A percentile compares a stretch with the other conserved stretches of the same genome.
These are phyloP conservation scores for Chroicocephalus ridibundus DNA, from an alignment of 2,113 vertebrate species.

Conservation along the genomic window DNA sequence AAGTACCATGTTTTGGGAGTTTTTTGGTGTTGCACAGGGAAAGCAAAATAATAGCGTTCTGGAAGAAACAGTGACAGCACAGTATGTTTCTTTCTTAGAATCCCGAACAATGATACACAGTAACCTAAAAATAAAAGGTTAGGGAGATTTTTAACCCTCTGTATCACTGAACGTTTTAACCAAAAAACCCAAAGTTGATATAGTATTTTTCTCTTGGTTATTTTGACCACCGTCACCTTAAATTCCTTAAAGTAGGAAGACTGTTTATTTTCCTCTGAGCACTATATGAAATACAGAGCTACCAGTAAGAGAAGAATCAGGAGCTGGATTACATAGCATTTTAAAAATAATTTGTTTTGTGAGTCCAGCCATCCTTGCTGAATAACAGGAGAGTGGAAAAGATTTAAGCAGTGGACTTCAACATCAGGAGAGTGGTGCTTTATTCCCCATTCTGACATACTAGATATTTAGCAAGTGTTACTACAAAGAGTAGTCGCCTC, in stretches of 20 bases:
- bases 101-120: neutral
- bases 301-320: neutral
- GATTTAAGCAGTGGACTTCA: neutral
- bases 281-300: neutral
- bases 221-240: neutral
- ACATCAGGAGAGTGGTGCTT: neutral
- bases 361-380: neutral
- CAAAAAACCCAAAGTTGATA: rapidly evolving
- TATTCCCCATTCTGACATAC: neutral
- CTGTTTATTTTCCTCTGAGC: neutral
- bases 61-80: neutral
- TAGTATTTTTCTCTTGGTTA: neutral
- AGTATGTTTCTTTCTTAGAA: neutral
- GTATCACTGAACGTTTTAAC: neutral
- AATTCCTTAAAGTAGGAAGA: neutral
- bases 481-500: neutral
- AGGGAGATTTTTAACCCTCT: neutral
- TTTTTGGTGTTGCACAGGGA: neutral
- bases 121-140: neutral
- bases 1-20: neutral
- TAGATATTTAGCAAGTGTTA: neutral
- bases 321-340: neutral
- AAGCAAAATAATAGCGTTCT: neutral
- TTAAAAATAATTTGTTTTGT: neutral
- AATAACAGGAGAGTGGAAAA: neutral